phyloP scores from a whole-genome alignment of 2,113 vertebrate genomes.

The Piaya cayana region DNA sequence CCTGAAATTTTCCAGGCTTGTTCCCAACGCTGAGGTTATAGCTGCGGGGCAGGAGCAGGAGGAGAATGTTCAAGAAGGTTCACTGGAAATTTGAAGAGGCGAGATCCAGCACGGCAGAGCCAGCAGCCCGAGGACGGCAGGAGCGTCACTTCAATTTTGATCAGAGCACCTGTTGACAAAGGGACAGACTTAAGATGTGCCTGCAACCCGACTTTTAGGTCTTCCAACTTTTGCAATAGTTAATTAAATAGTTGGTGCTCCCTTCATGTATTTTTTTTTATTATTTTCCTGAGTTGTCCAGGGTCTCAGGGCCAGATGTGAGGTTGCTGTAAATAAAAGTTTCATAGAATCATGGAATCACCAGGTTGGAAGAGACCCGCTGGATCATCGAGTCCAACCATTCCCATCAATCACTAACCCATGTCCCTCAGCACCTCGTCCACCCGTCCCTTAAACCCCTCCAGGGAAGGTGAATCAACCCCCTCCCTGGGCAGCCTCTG shows the following conservation, averaged over 20 bases:
- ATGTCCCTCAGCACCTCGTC: too few species aligned
- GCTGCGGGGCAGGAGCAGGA: constrained; percentile 15
- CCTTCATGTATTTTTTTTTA: neutral
- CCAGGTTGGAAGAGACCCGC: too few species aligned
- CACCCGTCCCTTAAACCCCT: too few species aligned
- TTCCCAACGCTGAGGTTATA: constrained; percentile 52
- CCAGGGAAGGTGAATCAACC: too few species aligned
- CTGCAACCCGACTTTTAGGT: neutral
- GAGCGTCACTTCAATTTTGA: constrained; percentile 11
- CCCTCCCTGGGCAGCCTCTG: too few species aligned
- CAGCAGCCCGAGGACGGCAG: neutral
- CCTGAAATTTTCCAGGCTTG: constrained; percentile 68
- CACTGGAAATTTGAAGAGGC: constrained; percentile 63
- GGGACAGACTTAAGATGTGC: neutral
- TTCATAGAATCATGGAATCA: too few species aligned
- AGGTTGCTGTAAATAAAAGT: neutral
- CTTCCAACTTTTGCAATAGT: neutral
- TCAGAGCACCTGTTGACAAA: constrained; percentile 25
- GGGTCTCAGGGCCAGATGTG: neutral
- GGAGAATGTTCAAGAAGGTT: constrained; percentile 37
- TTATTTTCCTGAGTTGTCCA: neutral
- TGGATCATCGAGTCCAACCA: too few species aligned
- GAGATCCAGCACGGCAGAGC: constrained; percentile 46
- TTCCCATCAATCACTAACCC: too few species aligned
- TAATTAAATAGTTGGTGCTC: neutral